Base-by-base conservation (phyloP, 2,113 vertebrate species). In the Psettodes erumei region DNA sequence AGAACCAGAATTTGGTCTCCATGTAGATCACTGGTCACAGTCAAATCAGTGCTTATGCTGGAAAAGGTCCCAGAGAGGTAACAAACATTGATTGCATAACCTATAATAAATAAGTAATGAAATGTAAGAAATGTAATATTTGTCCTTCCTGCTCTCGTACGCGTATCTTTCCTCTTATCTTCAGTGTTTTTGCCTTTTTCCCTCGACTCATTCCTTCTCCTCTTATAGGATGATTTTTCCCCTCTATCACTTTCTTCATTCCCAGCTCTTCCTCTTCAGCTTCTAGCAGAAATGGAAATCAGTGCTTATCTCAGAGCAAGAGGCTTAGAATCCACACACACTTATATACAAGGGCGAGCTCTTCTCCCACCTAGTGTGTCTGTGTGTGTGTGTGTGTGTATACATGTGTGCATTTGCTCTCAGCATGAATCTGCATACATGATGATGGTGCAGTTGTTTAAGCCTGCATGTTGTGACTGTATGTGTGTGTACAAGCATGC, bases 251-350 rank as follows among this genome's bases (percentile, higher is more conserved):
- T 21, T 19, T 65, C 66, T 51, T 32, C 42, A 12, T 35, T 23
- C 6, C 5, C 40, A 10, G 21, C 55, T 62, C 47, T 56, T 58
- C 42, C 30, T 78, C 10, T 65, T 55, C 47, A 18, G 16, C n/a
- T n/a, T 69, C 61, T 70, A 48, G 54, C 58, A 79, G 72, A 43
- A 76, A 84, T 75, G 62, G 37, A 81, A 81, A 70, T 63, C n/a
- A 55, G 37, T 6, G 56, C 70, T 75, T 50, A 77, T 77, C 69
- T 83, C 61, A 55, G 23, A 71, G 77, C 40, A 67, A n/a, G 53
- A 65, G 65, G 63, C 51, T 69, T 30, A 60, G 33, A 25, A 37
- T 63, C 33, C 8, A n/a, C 21, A 61, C 19, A 25, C 67, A 40
- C n/a, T 16, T 25, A 62, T 7, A 61, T 27, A 62, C 27, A 12